Evolutionary conservation across 2,888 invertebrate genomes (phyloP), one percentile per base, ranked within the genome.

Genomic region (Pachymerium ferrugineum): DNA sequence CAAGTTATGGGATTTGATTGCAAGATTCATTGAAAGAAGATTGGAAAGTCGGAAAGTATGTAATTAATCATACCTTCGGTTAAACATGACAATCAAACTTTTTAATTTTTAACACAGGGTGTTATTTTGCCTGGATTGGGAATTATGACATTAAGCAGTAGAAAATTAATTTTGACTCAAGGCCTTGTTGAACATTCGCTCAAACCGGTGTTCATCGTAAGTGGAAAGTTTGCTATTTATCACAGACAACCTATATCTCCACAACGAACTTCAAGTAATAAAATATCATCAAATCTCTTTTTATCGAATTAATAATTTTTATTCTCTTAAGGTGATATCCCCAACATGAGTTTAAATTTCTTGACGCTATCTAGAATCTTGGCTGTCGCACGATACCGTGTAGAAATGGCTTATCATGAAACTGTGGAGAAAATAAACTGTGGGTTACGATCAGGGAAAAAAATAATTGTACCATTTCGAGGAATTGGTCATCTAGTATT

Each of bases 311-410:
- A 3, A 28, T 67, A n/a, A n/a, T 67, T n/a, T 16, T 3, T 67
- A 28, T 70, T 33, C 1, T 69, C 28, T 69, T 28, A 14, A 70
- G 70, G 70, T 12, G 35, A 33, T 16, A 33, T 70, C 16, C 70
- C 70, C 1, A 70, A 28, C 22, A 31, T 70, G 33, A 16, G n/a
- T 1, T 19, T 70, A 10, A 70, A 33, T 19, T 70, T 70, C 19
- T 6, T 31, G 1, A 33, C 35, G 14, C 16, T 70, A 5, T 29
- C 70, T 1, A 10, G 70, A 14, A 30, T 70, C 14, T 19, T 70
- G 70, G 70, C 70, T 2, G 31, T 70, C 22, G 70, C 29, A 16
- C 70, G 70, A 1, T 29, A 70, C 70, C 70, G 70, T 1, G 70
- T 70, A 10, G 70, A 70, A 33, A 30, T 70, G 35, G 70, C 70